These are phyloP conservation scores for Nyctereutes procyonoides DNA, from an alignment of 2,113 vertebrate species.

Conservation along the genomic window DNA sequence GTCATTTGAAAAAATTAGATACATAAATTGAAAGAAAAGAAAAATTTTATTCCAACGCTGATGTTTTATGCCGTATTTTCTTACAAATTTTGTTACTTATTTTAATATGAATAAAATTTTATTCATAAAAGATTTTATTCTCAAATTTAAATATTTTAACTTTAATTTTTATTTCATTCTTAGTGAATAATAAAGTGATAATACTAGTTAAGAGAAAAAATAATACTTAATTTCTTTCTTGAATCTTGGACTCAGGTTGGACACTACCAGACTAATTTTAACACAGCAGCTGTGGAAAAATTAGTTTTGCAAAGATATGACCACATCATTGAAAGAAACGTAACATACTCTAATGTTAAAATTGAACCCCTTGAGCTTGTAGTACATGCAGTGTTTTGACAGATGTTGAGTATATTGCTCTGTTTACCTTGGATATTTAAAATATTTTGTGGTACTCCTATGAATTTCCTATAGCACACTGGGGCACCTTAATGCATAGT, in stretches of 20 bases:
- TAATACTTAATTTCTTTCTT: not conserved
- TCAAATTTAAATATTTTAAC: not conserved
- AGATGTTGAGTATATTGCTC: not conserved
- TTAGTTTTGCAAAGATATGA: not conserved
- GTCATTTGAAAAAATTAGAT: not conserved
- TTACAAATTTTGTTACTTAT: too few relatives aligned
- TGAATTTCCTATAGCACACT: not conserved
- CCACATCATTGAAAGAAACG: not conserved
- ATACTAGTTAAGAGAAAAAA: not conserved
- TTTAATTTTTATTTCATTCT: slow-evolving; percentile 16
- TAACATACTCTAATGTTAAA: not conserved
- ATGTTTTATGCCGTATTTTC: too few relatives aligned
- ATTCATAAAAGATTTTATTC: slow-evolving; percentile 3
- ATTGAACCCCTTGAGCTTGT: not conserved
- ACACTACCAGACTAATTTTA: not conserved
- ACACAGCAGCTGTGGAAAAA: not conserved
- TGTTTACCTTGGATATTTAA: not conserved
- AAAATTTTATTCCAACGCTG: not conserved
- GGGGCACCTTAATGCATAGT: not conserved
- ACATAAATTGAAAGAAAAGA: not conserved
- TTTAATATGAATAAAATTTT: not conserved
- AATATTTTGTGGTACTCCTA: fast-evolving
- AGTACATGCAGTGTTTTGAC: too few relatives aligned
- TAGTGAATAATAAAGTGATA: not conserved
- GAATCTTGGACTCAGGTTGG: not conserved